Conservation (phyloP, 2,797 vertebrate genomes). For the Pseudotriccus pelzelni region DNA sequence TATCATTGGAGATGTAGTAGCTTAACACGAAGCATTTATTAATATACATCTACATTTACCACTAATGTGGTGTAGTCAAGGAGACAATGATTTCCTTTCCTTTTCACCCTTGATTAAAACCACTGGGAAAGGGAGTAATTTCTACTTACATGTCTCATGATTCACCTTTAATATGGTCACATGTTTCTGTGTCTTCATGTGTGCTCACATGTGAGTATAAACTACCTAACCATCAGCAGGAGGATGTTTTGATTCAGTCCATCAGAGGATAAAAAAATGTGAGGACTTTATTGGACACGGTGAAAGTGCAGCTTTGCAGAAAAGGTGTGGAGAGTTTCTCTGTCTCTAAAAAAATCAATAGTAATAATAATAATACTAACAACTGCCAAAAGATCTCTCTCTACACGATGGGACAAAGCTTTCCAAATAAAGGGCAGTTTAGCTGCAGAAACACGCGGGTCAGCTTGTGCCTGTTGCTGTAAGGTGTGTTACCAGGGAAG, state of each 20-base stretch:
- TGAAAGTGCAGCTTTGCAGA: neutral
- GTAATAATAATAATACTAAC: neutral
- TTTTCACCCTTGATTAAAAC: neutral
- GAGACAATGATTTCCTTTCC: neutral
- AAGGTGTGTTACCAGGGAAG: neutral
- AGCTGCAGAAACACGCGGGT: neutral
- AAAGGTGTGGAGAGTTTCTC: neutral
- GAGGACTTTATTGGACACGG: neutral
- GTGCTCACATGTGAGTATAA: neutral
- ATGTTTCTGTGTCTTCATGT: fast-evolving
- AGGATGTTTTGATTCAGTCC: neutral
- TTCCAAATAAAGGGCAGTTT: neutral
- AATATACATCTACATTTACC: neutral
- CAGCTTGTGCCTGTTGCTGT: neutral
- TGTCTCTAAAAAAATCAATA: neutral
- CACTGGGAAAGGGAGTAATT: neutral
- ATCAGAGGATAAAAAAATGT: neutral
- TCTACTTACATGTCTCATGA: neutral
- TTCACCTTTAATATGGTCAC: neutral
- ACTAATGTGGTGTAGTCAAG: neutral
- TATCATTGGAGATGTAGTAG: neutral
- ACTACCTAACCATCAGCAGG: neutral
- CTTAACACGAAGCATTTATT: neutral
- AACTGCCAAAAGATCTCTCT: neutral
- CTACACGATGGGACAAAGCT: neutral